Base-by-base conservation (phyloP, 2,888 invertebrate genomes). In the Zootermopsis nevadensis region DNA sequence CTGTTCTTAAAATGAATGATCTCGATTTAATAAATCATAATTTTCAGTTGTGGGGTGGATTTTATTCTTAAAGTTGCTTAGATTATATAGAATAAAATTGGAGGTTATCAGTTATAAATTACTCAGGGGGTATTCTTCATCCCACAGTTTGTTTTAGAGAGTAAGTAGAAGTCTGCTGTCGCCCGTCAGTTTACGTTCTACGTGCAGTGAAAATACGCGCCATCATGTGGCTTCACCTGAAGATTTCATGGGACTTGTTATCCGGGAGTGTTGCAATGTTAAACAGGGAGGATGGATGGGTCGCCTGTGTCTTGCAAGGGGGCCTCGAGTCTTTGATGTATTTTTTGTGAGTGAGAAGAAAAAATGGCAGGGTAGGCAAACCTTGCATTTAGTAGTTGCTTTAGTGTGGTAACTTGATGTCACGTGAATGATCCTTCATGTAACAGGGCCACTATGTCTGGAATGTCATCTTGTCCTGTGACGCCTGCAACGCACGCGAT, bases 391-490 rank as follows among this genome's bases (percentile, higher is more conserved):
- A 60, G 60, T n/a, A 27, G 60, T 15, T 19, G 48, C 48, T 48
- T 48, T 48, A 48, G 60, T 27, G 60, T 60, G 60, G 60, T 60
- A 60, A 60, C 60, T 48, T 48, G 38, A 53, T 19, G 53, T 53
- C 53, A 53, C 53, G 53, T 53, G 27, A 27, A 60, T 60, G 27
- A 60, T 60, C 48, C 48, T 48, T 15, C 48, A 48, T 48, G 48
- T 48, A 48, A 48, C 48, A 48, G 60, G 30, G 74, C 48, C 22
- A 30, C 77, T 77, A 77, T 77, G 77, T 27, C 38, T 53, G 77
- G 77, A 77, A 77, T 77, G 42, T 77, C 77, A 77, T 48, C 60
- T 60, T n/a, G n/a, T 60, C 48, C 60, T 60, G n/a, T 60, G 60
- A 60, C 27, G 60, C 10, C 60, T n/a, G n/a, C n/a, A 27, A 79